Evolutionary conservation across 2,888 invertebrate species (phyloP), one percentile per base, ranked within the genome.

Genomic region (Diabrotica balteata): DNA sequence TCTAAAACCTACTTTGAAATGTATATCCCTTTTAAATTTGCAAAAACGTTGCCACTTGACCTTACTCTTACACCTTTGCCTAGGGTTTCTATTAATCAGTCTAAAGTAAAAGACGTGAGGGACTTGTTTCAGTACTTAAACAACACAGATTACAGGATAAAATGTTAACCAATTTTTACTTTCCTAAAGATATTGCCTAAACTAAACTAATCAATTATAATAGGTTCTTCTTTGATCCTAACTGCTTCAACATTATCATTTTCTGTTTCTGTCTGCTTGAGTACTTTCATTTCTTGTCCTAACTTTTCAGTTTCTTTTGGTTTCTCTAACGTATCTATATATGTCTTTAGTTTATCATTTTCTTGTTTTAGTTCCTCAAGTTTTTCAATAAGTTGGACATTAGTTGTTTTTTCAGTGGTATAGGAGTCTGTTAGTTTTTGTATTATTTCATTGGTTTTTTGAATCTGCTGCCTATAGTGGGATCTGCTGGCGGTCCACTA

Each of bases 401-500:
- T 75, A 4, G 61, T 61, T 2, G 22, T 32, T 65, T 70, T 72
- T 63, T 75, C 75, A 8, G 64, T 52, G 44, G 11, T 61, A 7
- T 68, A 63, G 8, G 58, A 62, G 32, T 71, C 66, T 32, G 66
- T 71, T 5, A 73, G 7, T 58, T 66, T 67, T 6, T n/a, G 59
- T 46, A 73, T 45, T 22, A 71, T 70, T 67, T 66, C 74, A 53
- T 66, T 73, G 53, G 59, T 70, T 57, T 61, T 55, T 52, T 67
- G 53, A 11, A 72, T 68, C 63, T 72, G 64, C n/a, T 68, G 43
- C 43, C 63, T 63, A 45, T 74, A 67, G 58, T 70, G 69, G 45
- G 59, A 42, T 50, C 63, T 67, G 9, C 59, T 73, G 22, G 52
- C 59, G 63, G 74, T 76, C 72, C 74, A 76, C 78, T 78, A 22